phyloP scores from a whole-genome alignment of 2,888 invertebrate species.

The Apotomis turbidana region DNA sequence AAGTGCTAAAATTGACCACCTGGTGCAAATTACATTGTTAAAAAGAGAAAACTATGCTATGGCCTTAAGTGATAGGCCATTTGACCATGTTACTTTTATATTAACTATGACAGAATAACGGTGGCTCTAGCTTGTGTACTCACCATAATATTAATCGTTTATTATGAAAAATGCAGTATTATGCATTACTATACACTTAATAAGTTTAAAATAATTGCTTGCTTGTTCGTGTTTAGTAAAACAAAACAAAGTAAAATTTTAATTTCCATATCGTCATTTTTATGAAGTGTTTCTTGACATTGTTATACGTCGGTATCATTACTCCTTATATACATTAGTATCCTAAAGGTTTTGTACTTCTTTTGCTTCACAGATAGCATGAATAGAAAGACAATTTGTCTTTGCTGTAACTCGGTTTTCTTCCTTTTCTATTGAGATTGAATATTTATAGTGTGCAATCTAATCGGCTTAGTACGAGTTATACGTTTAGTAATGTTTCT shows the following conservation, averaged over 20 bases:
- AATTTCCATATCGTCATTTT: no score
- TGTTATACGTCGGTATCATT: no score
- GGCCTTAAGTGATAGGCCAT: background rate
- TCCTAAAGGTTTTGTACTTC: background rate
- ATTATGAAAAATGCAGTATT: no score
- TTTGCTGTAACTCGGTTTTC: constrained; percentile 14
- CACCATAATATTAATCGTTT: no score
- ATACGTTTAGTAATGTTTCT: constrained; percentile 9
- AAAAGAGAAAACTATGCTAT: background rate
- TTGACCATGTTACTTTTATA: no score
- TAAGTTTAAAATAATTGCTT: no score
- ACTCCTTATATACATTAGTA: no score
- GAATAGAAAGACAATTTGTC: constrained; percentile 33
- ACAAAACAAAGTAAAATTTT: no score
- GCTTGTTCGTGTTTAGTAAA: no score
- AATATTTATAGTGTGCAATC: constrained; percentile 24
- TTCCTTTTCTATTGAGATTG: constrained; percentile 6
- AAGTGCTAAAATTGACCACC: background rate
- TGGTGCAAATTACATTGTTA: background rate
- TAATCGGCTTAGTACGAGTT: background rate
- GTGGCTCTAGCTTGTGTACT: no score
- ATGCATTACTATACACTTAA: no score
- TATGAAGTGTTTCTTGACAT: background rate
- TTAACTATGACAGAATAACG: no score
- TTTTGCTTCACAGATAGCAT: constrained; percentile 31